Percentiles rank a stretch among this genome's conserved stretches.
Conservation (phyloP, 2,888 invertebrate species). For the Nymphalis urticae region DNA sequence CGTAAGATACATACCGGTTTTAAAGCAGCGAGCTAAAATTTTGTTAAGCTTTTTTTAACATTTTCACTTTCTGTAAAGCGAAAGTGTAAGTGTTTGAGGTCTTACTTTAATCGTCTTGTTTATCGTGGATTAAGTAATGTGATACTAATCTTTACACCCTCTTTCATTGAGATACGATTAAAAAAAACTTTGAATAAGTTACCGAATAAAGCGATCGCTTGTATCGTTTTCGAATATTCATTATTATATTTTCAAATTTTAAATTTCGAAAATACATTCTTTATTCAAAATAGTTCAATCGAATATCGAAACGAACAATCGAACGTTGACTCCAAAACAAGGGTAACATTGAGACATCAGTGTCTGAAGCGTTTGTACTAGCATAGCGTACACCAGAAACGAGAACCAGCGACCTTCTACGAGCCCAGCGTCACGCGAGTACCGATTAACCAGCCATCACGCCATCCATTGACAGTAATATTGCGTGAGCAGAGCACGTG, state of each 20-base stretch:
- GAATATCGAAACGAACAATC: neutral
- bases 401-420: slow-evolving; percentile 39
- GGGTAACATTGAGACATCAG: no score
- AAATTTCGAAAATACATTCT: no score
- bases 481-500: slow-evolving; percentile 73
- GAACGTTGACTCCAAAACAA: no score
- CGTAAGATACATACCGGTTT: slow-evolving; percentile 4
- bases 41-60: neutral
- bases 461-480: slow-evolving; percentile 75
- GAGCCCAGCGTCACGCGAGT: slow-evolving; percentile 42
- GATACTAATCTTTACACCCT: slow-evolving; percentile 19
- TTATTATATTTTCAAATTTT: no score
- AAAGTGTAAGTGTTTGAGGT: slow-evolving; percentile 9
- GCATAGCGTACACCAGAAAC: slow-evolving; percentile 7
- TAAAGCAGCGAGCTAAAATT: neutral
- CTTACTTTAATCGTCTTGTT: slow-evolving; percentile 18
- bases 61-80: neutral
- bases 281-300: no score
- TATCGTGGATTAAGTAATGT: slow-evolving; percentile 16
- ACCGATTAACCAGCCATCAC: slow-evolving; percentile 55
- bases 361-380: neutral
- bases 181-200: no score
- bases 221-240: no score
- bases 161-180: slow-evolving; percentile 1
- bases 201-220: no score